phyloP scores from a whole-genome alignment of 2,888 invertebrate genomes.

The Scaptomyza polygonia region DNA sequence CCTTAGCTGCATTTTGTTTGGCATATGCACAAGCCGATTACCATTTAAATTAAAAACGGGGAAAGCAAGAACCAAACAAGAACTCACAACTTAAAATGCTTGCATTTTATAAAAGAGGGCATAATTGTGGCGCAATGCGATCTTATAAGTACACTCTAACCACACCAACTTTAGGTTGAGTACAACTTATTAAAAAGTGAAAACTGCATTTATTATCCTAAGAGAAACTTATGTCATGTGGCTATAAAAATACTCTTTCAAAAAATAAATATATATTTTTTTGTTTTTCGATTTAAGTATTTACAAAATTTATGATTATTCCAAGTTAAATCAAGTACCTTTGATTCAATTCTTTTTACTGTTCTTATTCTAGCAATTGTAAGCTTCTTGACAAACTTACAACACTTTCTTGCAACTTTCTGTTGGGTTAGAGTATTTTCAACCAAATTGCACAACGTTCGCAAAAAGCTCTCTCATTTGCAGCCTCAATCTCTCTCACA shows the following conservation, averaged over 20 bases:
- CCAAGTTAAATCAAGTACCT: too few species aligned
- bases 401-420: not conserved
- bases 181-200: too few species aligned
- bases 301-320: too few species aligned
- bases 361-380: not conserved
- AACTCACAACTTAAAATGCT: slow-evolving; percentile 13
- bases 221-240: too few species aligned
- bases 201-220: too few species aligned
- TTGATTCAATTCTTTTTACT: too few species aligned
- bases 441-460: slow-evolving; percentile 10
- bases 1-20: slow-evolving; percentile 6
- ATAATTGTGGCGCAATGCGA: not conserved
- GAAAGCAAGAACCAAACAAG: slow-evolving; percentile 16
- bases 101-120: not conserved
- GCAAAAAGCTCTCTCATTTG: slow-evolving; percentile 56
- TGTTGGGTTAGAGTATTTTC: not conserved
- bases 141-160: too few species aligned
- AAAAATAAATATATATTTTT: too few species aligned
- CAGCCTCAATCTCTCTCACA: not conserved
- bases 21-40: slow-evolving; percentile 57
- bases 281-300: too few species aligned
- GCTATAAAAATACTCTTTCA: too few species aligned
- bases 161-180: too few species aligned
- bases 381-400: not conserved
- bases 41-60: slow-evolving; percentile 72